A percentile compares a stretch with the other conserved stretches of the same genome.
Conservation (phyloP, 2,888 invertebrate species). For the Oegoconia quadripuncta region DNA sequence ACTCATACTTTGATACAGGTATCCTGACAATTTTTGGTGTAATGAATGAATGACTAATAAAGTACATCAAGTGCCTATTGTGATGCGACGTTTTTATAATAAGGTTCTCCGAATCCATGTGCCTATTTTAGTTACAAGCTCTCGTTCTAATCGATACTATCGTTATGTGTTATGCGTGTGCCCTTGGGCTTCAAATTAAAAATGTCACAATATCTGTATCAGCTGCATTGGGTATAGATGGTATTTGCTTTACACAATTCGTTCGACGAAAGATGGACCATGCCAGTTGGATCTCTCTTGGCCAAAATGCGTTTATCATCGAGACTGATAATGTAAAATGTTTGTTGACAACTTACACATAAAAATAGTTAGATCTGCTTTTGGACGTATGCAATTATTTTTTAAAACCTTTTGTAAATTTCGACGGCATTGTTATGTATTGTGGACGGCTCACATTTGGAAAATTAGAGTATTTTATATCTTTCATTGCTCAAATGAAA, state of each 20-base stretch:
- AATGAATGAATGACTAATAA: slow-evolving; percentile 33
- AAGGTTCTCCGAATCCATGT: too few species aligned
- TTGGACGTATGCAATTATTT: slow-evolving; percentile 67
- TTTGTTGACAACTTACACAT: slow-evolving; percentile 61
- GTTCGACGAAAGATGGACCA: slow-evolving; percentile 41
- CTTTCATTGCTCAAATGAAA: slow-evolving; percentile 73
- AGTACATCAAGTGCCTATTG: slow-evolving; percentile 42
- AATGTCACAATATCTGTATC: slow-evolving; percentile 59
- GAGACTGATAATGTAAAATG: slow-evolving; percentile 76
- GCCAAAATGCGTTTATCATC: slow-evolving; percentile 75
- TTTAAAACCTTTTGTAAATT: slow-evolving; percentile 59
- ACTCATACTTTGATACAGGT: slow-evolving; percentile 72
- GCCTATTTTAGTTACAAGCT: too few species aligned
- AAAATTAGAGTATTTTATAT: slow-evolving; percentile 60
- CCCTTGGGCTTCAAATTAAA: not conserved
- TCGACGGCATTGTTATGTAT: slow-evolving; percentile 61
- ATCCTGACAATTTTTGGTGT: slow-evolving; percentile 54
- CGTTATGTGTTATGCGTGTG: not conserved
- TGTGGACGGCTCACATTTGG: slow-evolving; percentile 75
- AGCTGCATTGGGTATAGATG: slow-evolving; percentile 44
- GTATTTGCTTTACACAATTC: slow-evolving; percentile 44
- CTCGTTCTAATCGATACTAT: not conserved
- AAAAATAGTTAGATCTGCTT: slow-evolving; percentile 73
- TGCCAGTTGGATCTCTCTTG: slow-evolving; percentile 68
- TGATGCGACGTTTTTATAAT: slow-evolving; percentile 10